These are phyloP conservation scores for Pseudanteris insignis DNA, from an alignment of 2,888 invertebrate genomes.

Conservation along the genomic window DNA sequence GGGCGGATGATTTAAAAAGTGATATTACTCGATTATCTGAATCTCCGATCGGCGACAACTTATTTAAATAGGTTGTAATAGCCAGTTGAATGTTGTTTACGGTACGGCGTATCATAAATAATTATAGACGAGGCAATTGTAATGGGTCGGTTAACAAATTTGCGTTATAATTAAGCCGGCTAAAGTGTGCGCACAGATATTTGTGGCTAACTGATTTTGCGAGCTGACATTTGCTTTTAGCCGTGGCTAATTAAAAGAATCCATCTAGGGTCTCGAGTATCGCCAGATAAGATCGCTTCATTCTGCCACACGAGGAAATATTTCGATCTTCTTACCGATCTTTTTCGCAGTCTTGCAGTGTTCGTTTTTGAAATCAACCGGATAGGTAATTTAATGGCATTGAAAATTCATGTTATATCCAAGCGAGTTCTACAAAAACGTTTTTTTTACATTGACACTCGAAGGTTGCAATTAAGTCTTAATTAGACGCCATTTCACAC, in stretches of 20 bases:
- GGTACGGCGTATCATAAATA: slow-evolving; percentile 23
- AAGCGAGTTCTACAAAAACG: slow-evolving; percentile 19
- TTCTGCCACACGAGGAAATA: slow-evolving; percentile 39
- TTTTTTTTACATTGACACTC: slow-evolving; percentile 29
- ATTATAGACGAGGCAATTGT: slow-evolving; percentile 41
- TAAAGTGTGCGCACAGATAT: slow-evolving; percentile 31
- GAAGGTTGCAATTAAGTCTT: slow-evolving; percentile 35
- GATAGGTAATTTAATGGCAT: slow-evolving; percentile 32
- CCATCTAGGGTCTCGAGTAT: slow-evolving; percentile 48
- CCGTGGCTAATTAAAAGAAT: slow-evolving; percentile 63
- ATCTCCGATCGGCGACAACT: slow-evolving; percentile 29
- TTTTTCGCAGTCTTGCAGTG: slow-evolving; percentile 15
- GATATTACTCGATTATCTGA: slow-evolving; percentile 10
- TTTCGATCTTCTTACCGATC: slow-evolving; percentile 41
- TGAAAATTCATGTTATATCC: slow-evolving; percentile 29
- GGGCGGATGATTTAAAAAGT: neutral
- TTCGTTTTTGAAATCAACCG: slow-evolving; percentile 27
- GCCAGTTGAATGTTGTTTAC: slow-evolving; percentile 23
- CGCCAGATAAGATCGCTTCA: slow-evolving; percentile 49
- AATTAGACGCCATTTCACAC: slow-evolving; percentile 12
- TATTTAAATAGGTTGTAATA: slow-evolving; percentile 40
- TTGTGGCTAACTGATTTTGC: slow-evolving; percentile 45
- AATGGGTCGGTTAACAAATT: slow-evolving; percentile 40
- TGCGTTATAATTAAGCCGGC: slow-evolving; percentile 36
- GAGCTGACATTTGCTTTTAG: slow-evolving; percentile 51